A percentile compares a stretch with the other conserved stretches of the same genome.
phyloP scores from a whole-genome alignment of 2,113 vertebrate species.

The Pelvicachromis taeniatus region DNA sequence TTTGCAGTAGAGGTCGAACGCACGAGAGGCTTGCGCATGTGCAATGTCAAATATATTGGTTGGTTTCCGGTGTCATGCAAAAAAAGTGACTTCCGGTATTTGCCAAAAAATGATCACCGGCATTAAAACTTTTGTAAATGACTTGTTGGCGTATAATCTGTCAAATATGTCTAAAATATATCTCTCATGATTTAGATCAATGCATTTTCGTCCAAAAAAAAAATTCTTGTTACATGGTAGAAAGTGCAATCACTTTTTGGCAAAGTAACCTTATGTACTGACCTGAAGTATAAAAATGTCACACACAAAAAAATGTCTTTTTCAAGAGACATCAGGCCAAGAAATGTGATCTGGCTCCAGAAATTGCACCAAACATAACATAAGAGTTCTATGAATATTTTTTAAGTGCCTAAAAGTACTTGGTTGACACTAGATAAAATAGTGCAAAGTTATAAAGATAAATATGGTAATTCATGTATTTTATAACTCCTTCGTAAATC shows the following conservation, averaged over 20 bases:
- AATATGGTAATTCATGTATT: neutral
- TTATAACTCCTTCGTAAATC: neutral
- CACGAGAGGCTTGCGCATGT: slow-evolving; percentile 44
- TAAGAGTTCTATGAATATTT: neutral
- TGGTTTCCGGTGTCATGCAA: slow-evolving; percentile 38
- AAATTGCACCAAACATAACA: neutral
- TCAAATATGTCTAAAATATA: neutral
- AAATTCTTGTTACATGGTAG: neutral
- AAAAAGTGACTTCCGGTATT: neutral
- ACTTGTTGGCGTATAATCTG: neutral
- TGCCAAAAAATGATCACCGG: neutral
- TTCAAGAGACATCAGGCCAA: neutral
- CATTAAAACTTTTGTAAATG: neutral
- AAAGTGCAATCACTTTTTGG: neutral
- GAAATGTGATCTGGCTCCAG: neutral
- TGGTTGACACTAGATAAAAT: neutral
- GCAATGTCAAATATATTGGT: neutral
- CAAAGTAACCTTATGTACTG: neutral
- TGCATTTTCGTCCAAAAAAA: neutral
- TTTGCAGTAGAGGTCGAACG: slow-evolving; percentile 63
- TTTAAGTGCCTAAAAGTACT: neutral
- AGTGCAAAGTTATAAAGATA: neutral
- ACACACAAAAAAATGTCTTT: accelerated
- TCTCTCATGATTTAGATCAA: neutral
- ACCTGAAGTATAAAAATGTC: neutral